Percentiles rank a stretch among this genome's conserved stretches.
phyloP scores from a whole-genome alignment of 2,888 invertebrate genomes.

The Xestia xanthographa region DNA sequence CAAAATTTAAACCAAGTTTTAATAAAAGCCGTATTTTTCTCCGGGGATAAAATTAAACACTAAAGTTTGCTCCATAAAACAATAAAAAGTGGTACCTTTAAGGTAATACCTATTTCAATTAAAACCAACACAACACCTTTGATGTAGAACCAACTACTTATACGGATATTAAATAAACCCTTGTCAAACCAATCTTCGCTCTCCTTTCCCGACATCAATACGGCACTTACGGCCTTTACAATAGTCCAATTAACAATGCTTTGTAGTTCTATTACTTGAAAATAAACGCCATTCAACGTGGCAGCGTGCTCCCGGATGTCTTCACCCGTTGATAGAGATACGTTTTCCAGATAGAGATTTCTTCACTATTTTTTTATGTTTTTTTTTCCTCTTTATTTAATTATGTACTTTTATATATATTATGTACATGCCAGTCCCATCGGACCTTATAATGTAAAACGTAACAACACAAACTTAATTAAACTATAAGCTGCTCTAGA shows the following conservation, averaged over 20 bases:
- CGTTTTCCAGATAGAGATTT: background rate
- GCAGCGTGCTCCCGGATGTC: background rate
- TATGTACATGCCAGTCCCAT: too few species aligned
- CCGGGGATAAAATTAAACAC: background rate
- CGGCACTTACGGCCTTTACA: conserved; percentile 37
- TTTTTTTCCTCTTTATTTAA: too few species aligned
- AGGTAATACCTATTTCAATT: background rate
- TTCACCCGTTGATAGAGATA: background rate
- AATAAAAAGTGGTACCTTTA: background rate
- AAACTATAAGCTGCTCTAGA: too few species aligned
- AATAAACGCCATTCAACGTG: conserved; percentile 5
- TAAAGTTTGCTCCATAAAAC: background rate
- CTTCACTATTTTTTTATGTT: background rate
- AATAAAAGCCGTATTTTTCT: background rate
- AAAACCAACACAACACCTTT: background rate
- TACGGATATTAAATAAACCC: conserved; percentile 3
- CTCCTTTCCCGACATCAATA: conserved; percentile 21
- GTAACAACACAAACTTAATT: too few species aligned
- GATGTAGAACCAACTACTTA: background rate
- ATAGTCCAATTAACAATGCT: conserved; percentile 46
- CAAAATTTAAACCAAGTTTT: background rate
- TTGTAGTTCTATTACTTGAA: conserved; percentile 46
- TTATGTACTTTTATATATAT: too few species aligned
- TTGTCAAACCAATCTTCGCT: conserved; percentile 14
- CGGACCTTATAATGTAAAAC: too few species aligned